Base-by-base conservation (phyloP, 2,113 vertebrate genomes). In the Lampris megalopsis region DNA sequence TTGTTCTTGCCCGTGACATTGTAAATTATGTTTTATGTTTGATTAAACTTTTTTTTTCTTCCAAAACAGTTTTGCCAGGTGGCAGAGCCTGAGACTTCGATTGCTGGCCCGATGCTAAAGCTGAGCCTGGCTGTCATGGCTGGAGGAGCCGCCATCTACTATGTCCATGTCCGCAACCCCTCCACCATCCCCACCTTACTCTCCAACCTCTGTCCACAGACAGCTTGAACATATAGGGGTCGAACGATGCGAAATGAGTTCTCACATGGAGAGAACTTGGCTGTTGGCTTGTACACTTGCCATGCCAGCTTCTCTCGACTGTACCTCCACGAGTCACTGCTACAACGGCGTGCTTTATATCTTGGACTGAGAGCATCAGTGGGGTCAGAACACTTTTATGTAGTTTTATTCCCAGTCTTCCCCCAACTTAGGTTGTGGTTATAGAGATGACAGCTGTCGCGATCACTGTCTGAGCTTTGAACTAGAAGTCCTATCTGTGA, bases 121-220 rank as follows among this genome's bases (percentile, higher is more conserved):
- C 7, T 85, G 50, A 89, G 82, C 36, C 73, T 92, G 61, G 45
- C 10, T 0, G 2, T 68, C 40, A 6, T 73, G 64, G 70, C 76
- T 0, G 89, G 82, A 76, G 89, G 74, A 59, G 66, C 77, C 24
- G 81, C 73, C 0, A 24, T 73, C 2, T 91, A 91, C 72, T 92
- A 89, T 43, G 0, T 91, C 35, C 86, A 91, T 52, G 41, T 54
- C 6, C 63, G 6, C 43, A 40, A 80, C 24, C 91, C 88, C 1
- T 53, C 45, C 63, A 10, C 59, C 75, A 52, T 92, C 40, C 49
- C 80, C 47, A 43, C 11, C 59, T 49, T 92, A 6, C 24, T 91
- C 72, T 77, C 86, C 67, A 86, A 75, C n/a, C 2, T 92, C 52
- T 57, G 1, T 6, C 75, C 63, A n/a, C 69, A 79, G 43, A 77